Evolutionary conservation across 2,113 vertebrate genomes (phyloP), one percentile per base, ranked within the genome.

Genomic region (Mobula birostris): DNA sequence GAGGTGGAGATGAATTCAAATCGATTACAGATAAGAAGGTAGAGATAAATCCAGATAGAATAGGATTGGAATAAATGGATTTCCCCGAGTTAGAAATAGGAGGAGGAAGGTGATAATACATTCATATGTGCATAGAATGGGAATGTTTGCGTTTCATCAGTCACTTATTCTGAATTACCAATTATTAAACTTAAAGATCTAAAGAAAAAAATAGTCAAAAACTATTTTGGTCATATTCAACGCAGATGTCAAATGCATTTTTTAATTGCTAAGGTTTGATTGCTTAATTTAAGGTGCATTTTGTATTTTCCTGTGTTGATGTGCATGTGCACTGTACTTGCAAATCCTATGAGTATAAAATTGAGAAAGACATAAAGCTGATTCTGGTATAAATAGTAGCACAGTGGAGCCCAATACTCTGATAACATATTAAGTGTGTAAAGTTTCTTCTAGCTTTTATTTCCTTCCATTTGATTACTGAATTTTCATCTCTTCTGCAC

Each of bases 51-150:
- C 63, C 85, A 66, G 85, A 90, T 68, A n/a, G 85, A 90, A 90
- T 90, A 90, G 85, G 85, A 68, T 90, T 90, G 85, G 85, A 90
- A 90, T 66, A 90, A 90, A 90, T 66, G 85, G 61, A 90, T 90
- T 90, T 68, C 85, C n/a, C 85, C 6, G 58, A 88, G 61, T 90
- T 66, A 90, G 61, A 90, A 90, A 15, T 32, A 36, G 12, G 58
- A 14, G 83, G 56, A 11, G 24, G 27, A 1, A n/a, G 85, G 66
- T 88, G 85, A 88, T 88, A 88, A 61, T 88, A 66, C 14, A 88
- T 88, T 88, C 58, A 88, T 66, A 21, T 66, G 61, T 66, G 61
- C 61, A 32, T 66, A 66, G 61, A 17, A 56, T 32, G 21, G 6
- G 29, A 90, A 90, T 90, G n/a, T 32, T 63, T 90, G 83, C 24